A percentile compares a stretch with the other conserved stretches of the same genome.
Conservation (phyloP, 2,113 vertebrate genomes). For the Macroglossus sobrinus region DNA sequence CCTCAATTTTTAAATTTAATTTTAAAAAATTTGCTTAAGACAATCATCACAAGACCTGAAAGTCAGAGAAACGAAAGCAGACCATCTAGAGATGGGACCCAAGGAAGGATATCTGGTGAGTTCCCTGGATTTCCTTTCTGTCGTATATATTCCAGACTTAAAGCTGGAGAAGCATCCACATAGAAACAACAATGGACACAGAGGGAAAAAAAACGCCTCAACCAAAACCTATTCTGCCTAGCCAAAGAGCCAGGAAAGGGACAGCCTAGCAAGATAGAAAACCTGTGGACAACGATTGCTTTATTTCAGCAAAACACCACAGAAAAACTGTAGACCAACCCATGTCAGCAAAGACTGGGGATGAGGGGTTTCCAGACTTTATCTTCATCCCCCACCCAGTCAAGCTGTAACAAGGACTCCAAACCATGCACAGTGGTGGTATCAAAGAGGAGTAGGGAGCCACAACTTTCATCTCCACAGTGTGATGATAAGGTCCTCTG, state of each 20-base stretch:
- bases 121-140: neutral
- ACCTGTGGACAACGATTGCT: neutral
- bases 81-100: neutral
- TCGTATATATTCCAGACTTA: neutral
- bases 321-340: neutral
- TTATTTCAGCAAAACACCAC: neutral
- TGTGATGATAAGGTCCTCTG: neutral
- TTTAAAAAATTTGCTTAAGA: no score
- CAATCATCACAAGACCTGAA: neutral
- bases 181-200: neutral
- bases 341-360: neutral
- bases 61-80: neutral
- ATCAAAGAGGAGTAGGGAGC: neutral
- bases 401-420: neutral
- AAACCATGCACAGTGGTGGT: neutral
- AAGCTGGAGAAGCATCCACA: neutral
- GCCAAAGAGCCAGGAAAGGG: neutral
- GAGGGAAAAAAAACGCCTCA: neutral
- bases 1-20: neutral
- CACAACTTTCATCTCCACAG: neutral
- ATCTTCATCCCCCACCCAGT: fast-evolving
- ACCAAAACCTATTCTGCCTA: neutral
- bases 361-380: neutral
- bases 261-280: neutral
- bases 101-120: neutral